These are phyloP conservation scores for Muscidifurax raptorellus DNA, from an alignment of 1,140 invertebrate genomes.

Conservation along the genomic window DNA sequence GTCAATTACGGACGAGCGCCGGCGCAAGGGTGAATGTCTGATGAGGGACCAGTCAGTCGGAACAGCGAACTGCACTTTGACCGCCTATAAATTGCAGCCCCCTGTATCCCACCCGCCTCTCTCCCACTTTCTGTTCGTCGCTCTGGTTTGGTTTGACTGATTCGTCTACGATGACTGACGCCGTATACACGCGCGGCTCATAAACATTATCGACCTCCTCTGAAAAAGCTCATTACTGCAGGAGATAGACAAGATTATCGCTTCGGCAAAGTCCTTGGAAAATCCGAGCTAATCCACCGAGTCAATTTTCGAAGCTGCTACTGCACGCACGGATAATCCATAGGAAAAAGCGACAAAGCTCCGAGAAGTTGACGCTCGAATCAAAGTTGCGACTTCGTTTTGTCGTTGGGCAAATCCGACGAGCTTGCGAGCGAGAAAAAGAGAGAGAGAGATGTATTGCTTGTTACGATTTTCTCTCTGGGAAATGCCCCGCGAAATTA, in stretches of 20 bases:
- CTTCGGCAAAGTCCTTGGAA: not conserved
- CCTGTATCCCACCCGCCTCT: not conserved
- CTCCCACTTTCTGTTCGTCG: not conserved
- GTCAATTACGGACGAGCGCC: constrained; percentile 65
- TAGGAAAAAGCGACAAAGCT: constrained; percentile 17
- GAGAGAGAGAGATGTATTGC: not conserved
- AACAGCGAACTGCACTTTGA: constrained; percentile 71
- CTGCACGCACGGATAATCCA: constrained; percentile 19
- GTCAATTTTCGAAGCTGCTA: constrained; percentile 36
- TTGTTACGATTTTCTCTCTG: not conserved
- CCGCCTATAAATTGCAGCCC: constrained; percentile 65
- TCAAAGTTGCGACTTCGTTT: not conserved
- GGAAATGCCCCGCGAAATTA: not conserved
- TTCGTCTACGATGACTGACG: not conserved
- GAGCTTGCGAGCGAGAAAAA: no score
- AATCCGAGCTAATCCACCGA: constrained; percentile 19
- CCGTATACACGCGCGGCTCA: not conserved
- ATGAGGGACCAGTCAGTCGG: constrained; percentile 65
- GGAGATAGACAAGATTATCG: not conserved
- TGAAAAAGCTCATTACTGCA: not conserved
- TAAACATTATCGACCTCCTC: not conserved
- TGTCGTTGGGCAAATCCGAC: not conserved
- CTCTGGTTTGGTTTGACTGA: not conserved
- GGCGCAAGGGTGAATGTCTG: constrained; percentile 63
- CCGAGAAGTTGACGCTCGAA: not conserved